Evolutionary conservation across 2,797 vertebrate genomes (phyloP).

Genomic region (Diceros bicornis): DNA sequence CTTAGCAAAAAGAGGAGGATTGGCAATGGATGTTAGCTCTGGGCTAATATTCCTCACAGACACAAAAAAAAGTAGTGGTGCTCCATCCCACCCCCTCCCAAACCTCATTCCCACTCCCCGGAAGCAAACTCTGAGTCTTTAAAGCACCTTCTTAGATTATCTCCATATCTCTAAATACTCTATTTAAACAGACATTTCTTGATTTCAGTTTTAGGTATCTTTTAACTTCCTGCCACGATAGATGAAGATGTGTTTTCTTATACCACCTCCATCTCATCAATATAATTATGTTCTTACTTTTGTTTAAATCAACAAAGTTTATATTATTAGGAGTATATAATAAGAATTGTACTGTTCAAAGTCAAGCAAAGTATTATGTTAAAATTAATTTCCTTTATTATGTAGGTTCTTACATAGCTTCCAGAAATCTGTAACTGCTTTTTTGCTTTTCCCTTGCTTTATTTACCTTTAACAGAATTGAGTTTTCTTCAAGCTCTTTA

Average conservation of each 20-base stretch:
- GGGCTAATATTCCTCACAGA: too few species aligned
- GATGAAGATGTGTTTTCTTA: not conserved
- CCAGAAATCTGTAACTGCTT: not conserved
- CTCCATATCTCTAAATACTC: not conserved
- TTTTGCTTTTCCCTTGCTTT: not conserved
- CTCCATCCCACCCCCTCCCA: not conserved
- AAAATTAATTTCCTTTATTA: not conserved
- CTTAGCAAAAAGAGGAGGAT: too few species aligned
- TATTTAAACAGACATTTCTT: not conserved
- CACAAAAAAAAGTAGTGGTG: not conserved
- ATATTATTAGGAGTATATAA: not conserved
- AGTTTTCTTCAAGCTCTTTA: constrained; percentile 13
- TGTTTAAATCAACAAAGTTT: not conserved
- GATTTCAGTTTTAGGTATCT: not conserved
- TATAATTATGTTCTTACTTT: constrained; percentile 13
- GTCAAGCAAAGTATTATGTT: not conserved
- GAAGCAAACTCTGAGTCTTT: not conserved
- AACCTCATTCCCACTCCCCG: not conserved
- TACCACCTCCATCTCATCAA: not conserved
- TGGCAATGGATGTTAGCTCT: too few species aligned
- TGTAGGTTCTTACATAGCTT: not conserved
- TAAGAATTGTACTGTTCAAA: not conserved
- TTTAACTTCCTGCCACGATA: not conserved
- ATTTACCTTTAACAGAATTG: not conserved
- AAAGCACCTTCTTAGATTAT: not conserved